phyloP scores from a whole-genome alignment of 2,797 vertebrate species.

The Tympanoctomys barrerae region DNA sequence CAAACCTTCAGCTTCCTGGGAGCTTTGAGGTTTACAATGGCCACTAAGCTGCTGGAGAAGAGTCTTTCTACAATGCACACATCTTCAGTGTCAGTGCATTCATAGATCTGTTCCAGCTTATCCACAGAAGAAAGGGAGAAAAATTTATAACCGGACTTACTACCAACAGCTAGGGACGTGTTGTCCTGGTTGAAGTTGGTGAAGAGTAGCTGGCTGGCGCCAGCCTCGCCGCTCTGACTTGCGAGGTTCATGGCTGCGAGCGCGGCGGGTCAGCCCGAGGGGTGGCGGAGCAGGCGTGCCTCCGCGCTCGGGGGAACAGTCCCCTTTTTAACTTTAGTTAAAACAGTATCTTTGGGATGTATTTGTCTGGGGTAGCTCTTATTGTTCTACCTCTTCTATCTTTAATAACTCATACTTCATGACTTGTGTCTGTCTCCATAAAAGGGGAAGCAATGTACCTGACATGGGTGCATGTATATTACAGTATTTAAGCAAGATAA shows the following conservation, averaged over 20 bases:
- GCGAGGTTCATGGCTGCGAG: slow-evolving; percentile 96
- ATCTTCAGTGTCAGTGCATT: slow-evolving; percentile 99
- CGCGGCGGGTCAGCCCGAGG: slow-evolving; percentile 65
- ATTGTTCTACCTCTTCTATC: too few relatives aligned
- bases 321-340: too few relatives aligned
- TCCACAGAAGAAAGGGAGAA: slow-evolving; percentile 99
- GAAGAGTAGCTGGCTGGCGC: slow-evolving; percentile 98
- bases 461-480: too few relatives aligned
- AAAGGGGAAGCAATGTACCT: too few relatives aligned
- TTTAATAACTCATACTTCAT: too few relatives aligned
- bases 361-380: too few relatives aligned
- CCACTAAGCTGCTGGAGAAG: slow-evolving; percentile 98
- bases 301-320: background rate
- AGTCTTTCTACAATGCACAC: slow-evolving; percentile 99
- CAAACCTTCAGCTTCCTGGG: slow-evolving; percentile 99
- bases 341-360: too few relatives aligned
- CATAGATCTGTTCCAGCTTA: slow-evolving; percentile 99
- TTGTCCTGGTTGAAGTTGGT: slow-evolving; percentile 99
- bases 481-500: too few relatives aligned
- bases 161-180: slow-evolving; percentile 99
- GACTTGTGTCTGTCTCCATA: too few relatives aligned
- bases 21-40: slow-evolving; percentile 99
- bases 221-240: slow-evolving; percentile 97
- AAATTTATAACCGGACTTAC: slow-evolving; percentile 99
- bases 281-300: slow-evolving; percentile 64